Conservation (phyloP, 92 coral and sea anemone genomes). For the Porites divaricata region DNA sequence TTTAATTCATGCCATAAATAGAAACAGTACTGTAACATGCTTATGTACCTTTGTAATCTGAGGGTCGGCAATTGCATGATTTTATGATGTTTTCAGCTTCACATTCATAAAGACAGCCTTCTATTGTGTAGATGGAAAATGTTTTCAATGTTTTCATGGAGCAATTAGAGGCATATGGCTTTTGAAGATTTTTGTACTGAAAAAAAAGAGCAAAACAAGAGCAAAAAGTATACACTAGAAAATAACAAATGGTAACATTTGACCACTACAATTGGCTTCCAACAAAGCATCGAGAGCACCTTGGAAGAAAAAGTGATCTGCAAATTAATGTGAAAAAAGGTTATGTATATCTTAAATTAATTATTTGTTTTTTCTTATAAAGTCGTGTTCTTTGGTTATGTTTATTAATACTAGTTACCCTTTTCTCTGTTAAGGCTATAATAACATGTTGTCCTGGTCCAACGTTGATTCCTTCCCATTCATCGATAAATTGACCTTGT, state of each 20-base stretch:
- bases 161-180: slow-evolving; percentile 44
- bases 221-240: no score
- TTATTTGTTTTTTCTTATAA: no score
- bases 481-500: slow-evolving; percentile 41
- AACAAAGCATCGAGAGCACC: no score
- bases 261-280: no score
- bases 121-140: slow-evolving; percentile 20
- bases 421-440: slow-evolving; percentile 38
- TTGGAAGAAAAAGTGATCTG: neutral
- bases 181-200: slow-evolving; percentile 38
- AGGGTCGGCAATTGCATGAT: slow-evolving; percentile 21
- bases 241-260: no score
- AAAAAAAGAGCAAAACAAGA: neutral
- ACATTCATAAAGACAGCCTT: slow-evolving; percentile 51
- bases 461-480: slow-evolving; percentile 47
- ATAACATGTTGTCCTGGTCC: slow-evolving; percentile 51
- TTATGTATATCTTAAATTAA: no score
- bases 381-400: no score
- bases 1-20: no score
- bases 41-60: slow-evolving; percentile 22
- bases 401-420: no score
- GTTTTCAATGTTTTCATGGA: slow-evolving; percentile 10
- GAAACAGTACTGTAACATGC: no score
- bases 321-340: slow-evolving; percentile 34
- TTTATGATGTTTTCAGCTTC: slow-evolving; percentile 7